Evolutionary conservation across 2,113 vertebrate genomes (phyloP).

Genomic region (Epinephelus cyanopodus): DNA sequence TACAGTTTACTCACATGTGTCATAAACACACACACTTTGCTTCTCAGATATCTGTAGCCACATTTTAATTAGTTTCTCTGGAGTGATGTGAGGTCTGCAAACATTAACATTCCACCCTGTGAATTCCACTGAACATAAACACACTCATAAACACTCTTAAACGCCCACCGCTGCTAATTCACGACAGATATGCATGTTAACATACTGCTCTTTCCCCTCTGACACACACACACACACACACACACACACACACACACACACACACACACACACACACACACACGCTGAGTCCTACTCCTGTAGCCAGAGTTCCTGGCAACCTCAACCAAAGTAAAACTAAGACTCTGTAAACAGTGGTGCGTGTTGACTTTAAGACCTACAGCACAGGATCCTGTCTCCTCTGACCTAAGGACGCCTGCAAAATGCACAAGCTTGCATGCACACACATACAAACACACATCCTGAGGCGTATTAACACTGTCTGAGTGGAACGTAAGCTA

Average conservation of each 20-base stretch:
- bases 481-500: constrained; percentile 35
- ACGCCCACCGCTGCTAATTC: constrained; percentile 42
- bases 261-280: not conserved
- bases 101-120: constrained; percentile 42
- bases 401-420: constrained; percentile 19
- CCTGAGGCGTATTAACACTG: constrained; percentile 28
- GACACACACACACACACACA: not conserved
- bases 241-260: not conserved
- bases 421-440: not conserved
- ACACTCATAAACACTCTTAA: constrained; percentile 54
- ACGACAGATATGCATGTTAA: constrained; percentile 41
- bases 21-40: constrained; percentile 5
- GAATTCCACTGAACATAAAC: constrained; percentile 51
- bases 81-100: constrained; percentile 19
- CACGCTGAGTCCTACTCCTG: constrained; percentile 16
- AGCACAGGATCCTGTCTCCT: constrained; percentile 34
- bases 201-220: not conserved
- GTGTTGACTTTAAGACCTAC: constrained; percentile 40
- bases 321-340: constrained; percentile 26
- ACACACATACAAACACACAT: constrained; percentile 30
- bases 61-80: constrained; percentile 45
- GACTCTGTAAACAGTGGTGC: constrained; percentile 39
- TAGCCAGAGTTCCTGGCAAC: constrained; percentile 15
- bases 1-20: constrained; percentile 19
- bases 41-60: constrained; percentile 1